Evolutionary conservation across 1,140 invertebrate species (phyloP).

Genomic region (Nasonia longicornis): DNA sequence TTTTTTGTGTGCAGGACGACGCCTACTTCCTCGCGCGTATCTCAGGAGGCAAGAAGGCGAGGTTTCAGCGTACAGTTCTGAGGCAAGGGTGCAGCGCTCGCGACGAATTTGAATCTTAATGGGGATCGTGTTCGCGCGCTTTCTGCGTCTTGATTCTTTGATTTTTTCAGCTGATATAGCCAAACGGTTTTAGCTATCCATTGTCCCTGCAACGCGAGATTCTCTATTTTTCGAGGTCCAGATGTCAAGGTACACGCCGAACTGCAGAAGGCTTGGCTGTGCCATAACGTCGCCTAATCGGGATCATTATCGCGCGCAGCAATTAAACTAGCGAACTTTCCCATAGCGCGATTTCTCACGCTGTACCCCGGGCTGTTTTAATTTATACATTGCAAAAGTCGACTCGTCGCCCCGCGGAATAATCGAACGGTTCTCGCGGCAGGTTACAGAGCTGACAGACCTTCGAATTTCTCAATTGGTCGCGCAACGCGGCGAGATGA

Average conservation of each 20-base stretch:
- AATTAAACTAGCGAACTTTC: background rate
- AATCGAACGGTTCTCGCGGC: background rate
- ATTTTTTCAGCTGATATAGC: constrained; percentile 29
- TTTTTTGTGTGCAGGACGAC: constrained; percentile 2
- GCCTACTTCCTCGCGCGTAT: constrained; percentile 29
- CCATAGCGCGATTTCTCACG: constrained; percentile 21
- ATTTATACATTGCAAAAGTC: constrained; percentile 9
- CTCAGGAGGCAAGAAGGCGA: constrained; percentile 43
- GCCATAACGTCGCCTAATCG: background rate
- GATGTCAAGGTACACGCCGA: constrained; percentile 3
- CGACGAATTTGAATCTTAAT: constrained; percentile 11
- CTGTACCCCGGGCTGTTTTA: background rate
- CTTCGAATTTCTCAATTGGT: constrained; percentile 31
- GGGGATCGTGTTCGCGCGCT: constrained; percentile 2
- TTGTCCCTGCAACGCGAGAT: constrained; percentile 26
- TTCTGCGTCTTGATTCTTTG: constrained; percentile 25
- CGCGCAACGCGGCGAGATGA: background rate
- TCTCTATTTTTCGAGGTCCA: background rate
- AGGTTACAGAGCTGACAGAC: background rate
- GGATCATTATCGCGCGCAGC: background rate
- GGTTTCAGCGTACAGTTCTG: background rate
- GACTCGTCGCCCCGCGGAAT: background rate
- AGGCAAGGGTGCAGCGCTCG: background rate
- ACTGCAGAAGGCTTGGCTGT: no score
- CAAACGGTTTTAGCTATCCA: background rate